Evolutionary conservation across 2,113 vertebrate species (phyloP).

Genomic region (Antigone vipio): DNA sequence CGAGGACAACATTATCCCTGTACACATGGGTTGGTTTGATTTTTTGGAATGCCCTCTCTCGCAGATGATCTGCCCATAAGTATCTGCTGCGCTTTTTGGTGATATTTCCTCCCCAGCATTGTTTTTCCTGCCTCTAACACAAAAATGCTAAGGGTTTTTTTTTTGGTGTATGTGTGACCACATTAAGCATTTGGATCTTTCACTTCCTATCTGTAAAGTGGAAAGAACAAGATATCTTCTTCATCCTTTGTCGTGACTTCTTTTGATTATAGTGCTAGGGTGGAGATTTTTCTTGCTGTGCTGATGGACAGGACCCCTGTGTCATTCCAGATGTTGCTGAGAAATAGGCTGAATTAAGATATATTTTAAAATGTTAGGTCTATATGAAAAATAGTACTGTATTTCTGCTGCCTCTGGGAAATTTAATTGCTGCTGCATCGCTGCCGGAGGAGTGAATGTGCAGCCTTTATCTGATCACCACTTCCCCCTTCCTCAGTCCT

Average conservation of each 20-base stretch:
- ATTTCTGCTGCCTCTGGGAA: background rate
- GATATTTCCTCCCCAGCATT: constrained; percentile 8
- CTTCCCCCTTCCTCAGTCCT: background rate
- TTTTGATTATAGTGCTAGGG: background rate
- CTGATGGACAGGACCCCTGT: background rate
- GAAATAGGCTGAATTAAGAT: background rate
- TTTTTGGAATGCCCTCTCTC: constrained; percentile 28
- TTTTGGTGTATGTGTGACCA: background rate
- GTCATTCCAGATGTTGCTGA: background rate
- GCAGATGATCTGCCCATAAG: constrained; percentile 40
- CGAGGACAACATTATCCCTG: constrained; percentile 20
- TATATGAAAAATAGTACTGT: background rate
- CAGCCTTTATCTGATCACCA: background rate
- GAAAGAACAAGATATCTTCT: background rate
- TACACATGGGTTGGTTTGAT: constrained; percentile 8
- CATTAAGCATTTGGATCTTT: background rate
- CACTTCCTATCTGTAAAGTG: background rate
- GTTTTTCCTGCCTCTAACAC: background rate
- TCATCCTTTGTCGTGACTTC: background rate
- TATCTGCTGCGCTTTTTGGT: constrained; percentile 32
- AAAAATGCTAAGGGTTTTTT: background rate
- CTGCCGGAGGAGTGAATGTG: background rate
- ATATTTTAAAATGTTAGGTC: background rate
- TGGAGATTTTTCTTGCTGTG: background rate
- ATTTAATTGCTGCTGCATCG: background rate